Evolutionary conservation across 2,888 invertebrate species (phyloP).

Genomic region (Poecilobothrus nobilitatus): DNA sequence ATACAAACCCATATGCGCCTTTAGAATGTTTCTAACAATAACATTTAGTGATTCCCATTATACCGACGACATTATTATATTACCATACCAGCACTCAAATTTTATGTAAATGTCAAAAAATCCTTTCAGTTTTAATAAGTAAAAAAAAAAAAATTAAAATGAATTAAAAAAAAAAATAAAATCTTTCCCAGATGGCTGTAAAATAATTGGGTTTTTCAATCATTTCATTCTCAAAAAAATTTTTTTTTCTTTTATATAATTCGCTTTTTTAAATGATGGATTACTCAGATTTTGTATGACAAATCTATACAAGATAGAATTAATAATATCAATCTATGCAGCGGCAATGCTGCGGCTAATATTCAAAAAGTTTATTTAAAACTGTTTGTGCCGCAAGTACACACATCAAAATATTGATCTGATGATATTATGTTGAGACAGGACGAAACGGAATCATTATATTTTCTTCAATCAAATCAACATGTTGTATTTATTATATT

Average conservation of each 20-base stretch:
- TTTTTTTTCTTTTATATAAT: background rate
- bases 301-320: background rate
- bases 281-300: background rate
- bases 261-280: background rate
- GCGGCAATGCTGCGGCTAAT: no score
- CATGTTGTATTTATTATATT: background rate
- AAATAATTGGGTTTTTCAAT: no score
- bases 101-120: conserved; percentile 5
- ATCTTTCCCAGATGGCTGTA: background rate
- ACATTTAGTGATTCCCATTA: no score
- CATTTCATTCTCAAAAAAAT: background rate
- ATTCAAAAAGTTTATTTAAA: background rate
- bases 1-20: no score
- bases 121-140: background rate
- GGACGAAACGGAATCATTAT: no score
- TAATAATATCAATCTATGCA: no score
- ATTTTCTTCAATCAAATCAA: background rate
- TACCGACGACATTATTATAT: no score
- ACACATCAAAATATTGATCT: no score
- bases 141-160: background rate
- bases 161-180: background rate
- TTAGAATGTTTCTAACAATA: no score
- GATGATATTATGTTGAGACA: no score
- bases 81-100: background rate
- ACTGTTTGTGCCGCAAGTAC: background rate